Base-by-base conservation (phyloP, 2,113 vertebrate species). In the Lepisosteus oculatus region DNA sequence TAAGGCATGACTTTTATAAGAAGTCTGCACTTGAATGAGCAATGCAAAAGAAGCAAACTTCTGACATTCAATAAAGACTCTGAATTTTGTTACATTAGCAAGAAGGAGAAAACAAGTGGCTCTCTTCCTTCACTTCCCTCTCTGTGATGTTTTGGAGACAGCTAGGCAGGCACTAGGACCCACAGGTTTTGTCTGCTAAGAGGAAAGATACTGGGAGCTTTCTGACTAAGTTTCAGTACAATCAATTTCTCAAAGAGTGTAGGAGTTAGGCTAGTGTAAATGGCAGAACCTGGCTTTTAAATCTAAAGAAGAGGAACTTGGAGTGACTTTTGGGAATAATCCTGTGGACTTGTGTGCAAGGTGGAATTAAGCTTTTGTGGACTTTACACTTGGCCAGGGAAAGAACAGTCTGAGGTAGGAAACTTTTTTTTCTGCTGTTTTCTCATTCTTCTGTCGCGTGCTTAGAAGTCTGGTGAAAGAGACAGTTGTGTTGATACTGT, bases 211-310 rank as follows among this genome's bases (percentile, higher is more conserved):
- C 72, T 59, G 6, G 66, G 15, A 55, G 45, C 59, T 56, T 65
- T 69, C 72, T 64, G 47, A 67, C 72, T 68, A 74, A 74, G 67
- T 74, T 74, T 74, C 67, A 74, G 72, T 68, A 68, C 72, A 73
- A 68, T 68, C 72, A 73, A 73, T 73, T 73, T 73, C 45, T 59
- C 67, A 69, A 64, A 69, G 67, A 69, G 72, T 69, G 67, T 15
- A 64, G 67, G 67, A 74, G 72, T 73, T 61, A 55, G 56, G 65
- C 65, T 68, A 44, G 44, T 61, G 72, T 69, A 67, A 74, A 69
- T 74, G 67, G 72, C 45, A 64, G 67, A 61, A 69, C 51, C 61
- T 64, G 72, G 44, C 59, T 69, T 69, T 74, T 44, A 41, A 51
- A 65, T 61, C 6, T 11, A 43, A 12, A 47, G 15, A 72, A 61